phyloP scores from a whole-genome alignment of 2,797 vertebrate genomes.

The Poeciliopsis infans region DNA sequence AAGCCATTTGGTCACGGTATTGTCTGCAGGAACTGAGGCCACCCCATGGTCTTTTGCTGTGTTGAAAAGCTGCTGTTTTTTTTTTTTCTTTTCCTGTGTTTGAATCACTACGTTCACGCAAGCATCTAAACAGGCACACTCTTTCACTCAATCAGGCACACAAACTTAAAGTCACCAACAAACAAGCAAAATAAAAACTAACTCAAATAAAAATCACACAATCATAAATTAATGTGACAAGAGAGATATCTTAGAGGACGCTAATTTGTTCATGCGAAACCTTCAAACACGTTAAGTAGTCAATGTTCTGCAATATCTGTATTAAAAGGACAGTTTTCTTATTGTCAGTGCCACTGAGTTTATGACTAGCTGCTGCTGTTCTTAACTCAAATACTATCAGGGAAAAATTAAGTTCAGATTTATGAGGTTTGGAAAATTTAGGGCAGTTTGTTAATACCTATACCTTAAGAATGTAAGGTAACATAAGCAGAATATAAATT shows the following conservation, averaged over 20 bases:
- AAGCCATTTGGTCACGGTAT: slow-evolving; percentile 52
- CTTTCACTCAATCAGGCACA: slow-evolving; percentile 39
- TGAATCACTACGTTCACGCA: slow-evolving; percentile 32
- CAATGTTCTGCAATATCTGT: not conserved
- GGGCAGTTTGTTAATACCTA: not conserved
- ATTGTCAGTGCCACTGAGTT: not conserved
- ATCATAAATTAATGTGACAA: slow-evolving; percentile 23
- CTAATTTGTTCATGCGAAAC: not conserved
- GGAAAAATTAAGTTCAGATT: not conserved
- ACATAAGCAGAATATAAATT: not conserved
- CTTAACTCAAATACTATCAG: not conserved
- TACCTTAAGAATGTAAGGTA: not conserved
- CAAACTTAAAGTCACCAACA: slow-evolving; percentile 27
- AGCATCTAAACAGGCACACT: slow-evolving; percentile 9
- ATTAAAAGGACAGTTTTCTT: not conserved
- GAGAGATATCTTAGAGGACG: slow-evolving; percentile 29
- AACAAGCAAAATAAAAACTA: slow-evolving; percentile 9
- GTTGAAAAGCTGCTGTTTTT: slow-evolving; percentile 33
- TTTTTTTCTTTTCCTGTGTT: slow-evolving; percentile 39
- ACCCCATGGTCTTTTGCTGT: slow-evolving; percentile 17
- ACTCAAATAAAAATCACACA: slow-evolving; percentile 35
- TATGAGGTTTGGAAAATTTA: not conserved
- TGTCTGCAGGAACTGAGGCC: slow-evolving; percentile 39
- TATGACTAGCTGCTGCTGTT: not conserved
- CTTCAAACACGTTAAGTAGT: not conserved